Base-by-base conservation (phyloP, 2,113 vertebrate genomes). In the Puffinus mauretanicus region DNA sequence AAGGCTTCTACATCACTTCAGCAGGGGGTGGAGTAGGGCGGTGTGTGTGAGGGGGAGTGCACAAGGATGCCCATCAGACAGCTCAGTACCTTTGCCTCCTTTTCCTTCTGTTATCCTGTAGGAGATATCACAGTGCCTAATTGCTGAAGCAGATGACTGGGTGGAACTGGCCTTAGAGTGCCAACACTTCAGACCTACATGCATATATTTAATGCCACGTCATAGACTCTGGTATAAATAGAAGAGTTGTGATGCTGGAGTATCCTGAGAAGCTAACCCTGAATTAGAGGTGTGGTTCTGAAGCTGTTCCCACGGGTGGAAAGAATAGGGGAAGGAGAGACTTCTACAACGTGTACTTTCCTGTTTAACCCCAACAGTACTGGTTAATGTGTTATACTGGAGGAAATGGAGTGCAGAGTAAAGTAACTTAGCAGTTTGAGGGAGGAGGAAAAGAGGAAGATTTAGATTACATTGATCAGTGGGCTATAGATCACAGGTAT, bases 221-320 rank as follows among this genome's bases (percentile, higher is more conserved):
- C 89, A 88, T 12, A 73, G 71, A 7, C 76, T 38, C 27, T 20
- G 46, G 16, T 67, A 38, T 54, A 83, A 96, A 80, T 80, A 93
- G 71, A 91, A 93, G 44, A 44, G 54, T 34, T 83, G 36, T 40
- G 87, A 46, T 95, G 89, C 72, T 77, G 82, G 17, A 81, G 54
- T 66, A 42, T 71, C 61, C 58, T 26, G 52, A 71, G 92, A 52
- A 82, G 61, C 79, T 92, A 86, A 84, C 89, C 54, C 54, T 81
- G 67, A 91, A 83, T 95, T 91, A 88, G 85, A 76, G 73, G 40
- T 81, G 69, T 79, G 61, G 79, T 92, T 95, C 91, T 82, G 54
- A 86, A 83, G 49, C 65, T 64, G 25, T 73, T 95, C n/a, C 70
- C 25, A 11, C 24, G 47, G 44, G 38, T 67, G 42, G 47, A 67